These are phyloP conservation scores for Crocidura indochinensis DNA, from an alignment of 2,797 vertebrate genomes.

Conservation along the genomic window DNA sequence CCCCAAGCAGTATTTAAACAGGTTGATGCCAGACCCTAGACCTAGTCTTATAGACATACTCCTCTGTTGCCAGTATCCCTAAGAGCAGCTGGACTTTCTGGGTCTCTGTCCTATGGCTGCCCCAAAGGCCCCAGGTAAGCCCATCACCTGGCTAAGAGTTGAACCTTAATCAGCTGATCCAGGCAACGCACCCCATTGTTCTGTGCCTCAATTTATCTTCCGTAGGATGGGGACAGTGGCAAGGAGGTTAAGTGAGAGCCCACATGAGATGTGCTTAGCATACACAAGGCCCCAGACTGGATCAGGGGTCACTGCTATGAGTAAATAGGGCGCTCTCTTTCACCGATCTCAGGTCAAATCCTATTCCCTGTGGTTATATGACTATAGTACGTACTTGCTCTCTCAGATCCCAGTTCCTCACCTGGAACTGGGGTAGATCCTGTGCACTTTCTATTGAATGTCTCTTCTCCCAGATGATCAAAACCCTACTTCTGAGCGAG, in stretches of 20 bases:
- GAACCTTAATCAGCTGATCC: not conserved
- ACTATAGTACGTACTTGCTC: not conserved
- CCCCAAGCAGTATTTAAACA: not conserved
- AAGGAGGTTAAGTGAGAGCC: not conserved
- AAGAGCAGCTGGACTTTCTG: not conserved
- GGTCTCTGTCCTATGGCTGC: not conserved
- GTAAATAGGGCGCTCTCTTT: not conserved
- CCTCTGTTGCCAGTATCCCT: not conserved
- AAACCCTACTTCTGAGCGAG: slow-evolving; percentile 16
- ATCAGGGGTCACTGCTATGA: not conserved
- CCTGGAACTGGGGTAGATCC: not conserved
- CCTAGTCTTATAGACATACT: not conserved
- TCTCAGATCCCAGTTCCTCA: not conserved
- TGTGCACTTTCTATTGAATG: not conserved
- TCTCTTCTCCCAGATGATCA: not conserved
- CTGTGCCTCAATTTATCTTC: slow-evolving; percentile 17
- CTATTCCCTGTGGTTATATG: not conserved
- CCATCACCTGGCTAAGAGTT: not conserved
- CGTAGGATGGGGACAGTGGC: not conserved
- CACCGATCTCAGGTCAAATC: not conserved
- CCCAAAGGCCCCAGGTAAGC: not conserved
- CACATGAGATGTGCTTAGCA: not conserved
- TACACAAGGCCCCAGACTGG: not conserved
- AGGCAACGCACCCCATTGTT: not conserved
- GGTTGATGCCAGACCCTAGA: not conserved